Evolutionary conservation across 2,888 invertebrate species (phyloP).

Genomic region (Aporophyla lueneburgensis): DNA sequence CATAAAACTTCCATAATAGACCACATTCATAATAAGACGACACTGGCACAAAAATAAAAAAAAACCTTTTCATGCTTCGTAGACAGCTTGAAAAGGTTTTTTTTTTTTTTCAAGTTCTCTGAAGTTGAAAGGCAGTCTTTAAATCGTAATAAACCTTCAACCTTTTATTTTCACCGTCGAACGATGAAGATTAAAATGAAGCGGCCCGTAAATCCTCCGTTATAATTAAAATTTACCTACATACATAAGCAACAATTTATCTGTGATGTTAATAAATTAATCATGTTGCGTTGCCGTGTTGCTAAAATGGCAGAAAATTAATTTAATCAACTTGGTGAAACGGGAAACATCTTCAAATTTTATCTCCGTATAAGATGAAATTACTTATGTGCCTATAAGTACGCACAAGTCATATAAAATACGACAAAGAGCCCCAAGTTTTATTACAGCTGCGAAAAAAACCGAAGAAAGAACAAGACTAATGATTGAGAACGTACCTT

Average conservation of each 20-base stretch:
- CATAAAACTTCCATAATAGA: neutral
- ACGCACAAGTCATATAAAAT: conserved; percentile 21
- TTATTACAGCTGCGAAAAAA: conserved; percentile 16
- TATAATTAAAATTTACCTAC: conserved; percentile 62
- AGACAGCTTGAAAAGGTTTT: conserved; percentile 53
- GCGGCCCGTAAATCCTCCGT: conserved; percentile 25
- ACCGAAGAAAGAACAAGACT: conserved; percentile 37
- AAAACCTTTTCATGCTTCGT: neutral
- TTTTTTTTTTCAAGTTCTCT: conserved; percentile 57
- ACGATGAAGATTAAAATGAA: conserved; percentile 44
- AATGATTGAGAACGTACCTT: conserved; percentile 77
- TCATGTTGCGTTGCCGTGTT: neutral
- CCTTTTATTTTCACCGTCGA: conserved; percentile 55
- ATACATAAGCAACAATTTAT: conserved; percentile 17
- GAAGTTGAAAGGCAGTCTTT: conserved; percentile 62
- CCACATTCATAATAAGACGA: neutral
- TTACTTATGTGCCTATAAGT: neutral
- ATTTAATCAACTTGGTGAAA: neutral
- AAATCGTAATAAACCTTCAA: conserved; percentile 58
- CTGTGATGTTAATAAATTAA: conserved; percentile 22
- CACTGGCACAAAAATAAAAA: neutral
- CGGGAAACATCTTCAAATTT: neutral
- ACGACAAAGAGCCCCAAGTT: conserved; percentile 9
- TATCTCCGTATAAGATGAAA: neutral
- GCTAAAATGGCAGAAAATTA: neutral